Conservation (phyloP, 2,888 invertebrate species). For the Andrena hattorfiana region DNA sequence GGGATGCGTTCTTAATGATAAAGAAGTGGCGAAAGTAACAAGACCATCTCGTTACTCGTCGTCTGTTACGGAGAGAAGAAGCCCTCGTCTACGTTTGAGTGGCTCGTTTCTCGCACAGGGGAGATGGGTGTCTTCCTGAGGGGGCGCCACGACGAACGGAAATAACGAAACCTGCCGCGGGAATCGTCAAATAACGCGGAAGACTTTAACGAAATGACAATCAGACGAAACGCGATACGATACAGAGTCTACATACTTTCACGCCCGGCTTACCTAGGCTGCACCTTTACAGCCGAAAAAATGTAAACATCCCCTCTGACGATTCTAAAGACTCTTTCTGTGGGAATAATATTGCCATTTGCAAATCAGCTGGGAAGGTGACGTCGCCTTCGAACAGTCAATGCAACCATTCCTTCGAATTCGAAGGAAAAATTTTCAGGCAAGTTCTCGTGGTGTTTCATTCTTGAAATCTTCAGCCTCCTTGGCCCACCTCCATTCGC, state of each 20-base stretch:
- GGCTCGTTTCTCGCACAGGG: constrained; percentile 63
- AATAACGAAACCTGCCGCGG: constrained; percentile 49
- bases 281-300: too few species aligned
- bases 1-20: constrained; percentile 21
- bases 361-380: too few species aligned
- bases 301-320: neutral
- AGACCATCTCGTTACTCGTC: constrained; percentile 75
- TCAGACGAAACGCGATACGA: neutral
- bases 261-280: neutral
- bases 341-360: neutral
- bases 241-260: neutral
- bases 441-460: neutral
- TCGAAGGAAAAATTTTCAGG: too few species aligned
- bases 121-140: constrained; percentile 42
- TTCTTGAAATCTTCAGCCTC: constrained; percentile 1
- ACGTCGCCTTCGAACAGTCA: neutral
- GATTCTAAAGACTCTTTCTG: neutral
- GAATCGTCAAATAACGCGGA: constrained; percentile 52
- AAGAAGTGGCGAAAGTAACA: constrained; percentile 63
- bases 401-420: neutral
- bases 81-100: constrained; percentile 76
- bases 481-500: neutral
- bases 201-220: constrained; percentile 60
- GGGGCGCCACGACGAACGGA: constrained; percentile 43
- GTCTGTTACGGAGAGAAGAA: constrained; percentile 72